Conservation (phyloP, 2,888 invertebrate genomes). For the Julus scandinavius region DNA sequence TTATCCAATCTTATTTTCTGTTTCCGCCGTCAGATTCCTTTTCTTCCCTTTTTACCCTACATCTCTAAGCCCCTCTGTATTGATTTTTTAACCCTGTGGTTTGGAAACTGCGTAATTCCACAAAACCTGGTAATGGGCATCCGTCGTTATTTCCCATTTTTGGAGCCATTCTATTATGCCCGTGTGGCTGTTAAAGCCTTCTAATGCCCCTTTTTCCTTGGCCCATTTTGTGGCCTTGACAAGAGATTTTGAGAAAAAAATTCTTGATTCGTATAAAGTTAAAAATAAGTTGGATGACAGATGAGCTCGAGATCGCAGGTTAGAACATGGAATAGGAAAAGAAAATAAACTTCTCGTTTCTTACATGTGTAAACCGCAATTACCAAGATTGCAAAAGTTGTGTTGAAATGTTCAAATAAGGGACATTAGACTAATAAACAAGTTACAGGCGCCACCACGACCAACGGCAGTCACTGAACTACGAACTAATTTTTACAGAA, state of each 20-base stretch:
- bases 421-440: no score
- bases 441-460: no score
- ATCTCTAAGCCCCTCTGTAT: background rate
- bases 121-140: constrained; percentile 17
- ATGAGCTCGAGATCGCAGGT: background rate
- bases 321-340: background rate
- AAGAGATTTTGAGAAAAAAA: background rate
- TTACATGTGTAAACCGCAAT: no score
- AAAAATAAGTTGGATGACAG: background rate
- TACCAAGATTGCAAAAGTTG: no score
- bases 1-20: background rate
- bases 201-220: background rate
- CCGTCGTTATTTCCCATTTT: background rate
- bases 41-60: background rate
- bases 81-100: constrained; percentile 8
- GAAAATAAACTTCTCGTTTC: background rate
- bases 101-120: background rate
- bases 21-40: background rate
- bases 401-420: no score
- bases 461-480: no score
- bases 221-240: background rate
- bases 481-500: no score
- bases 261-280: background rate
- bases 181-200: background rate
- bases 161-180: background rate